These are phyloP conservation scores for Dorcus hopei DNA, from an alignment of 2,888 invertebrate species.

Conservation along the genomic window DNA sequence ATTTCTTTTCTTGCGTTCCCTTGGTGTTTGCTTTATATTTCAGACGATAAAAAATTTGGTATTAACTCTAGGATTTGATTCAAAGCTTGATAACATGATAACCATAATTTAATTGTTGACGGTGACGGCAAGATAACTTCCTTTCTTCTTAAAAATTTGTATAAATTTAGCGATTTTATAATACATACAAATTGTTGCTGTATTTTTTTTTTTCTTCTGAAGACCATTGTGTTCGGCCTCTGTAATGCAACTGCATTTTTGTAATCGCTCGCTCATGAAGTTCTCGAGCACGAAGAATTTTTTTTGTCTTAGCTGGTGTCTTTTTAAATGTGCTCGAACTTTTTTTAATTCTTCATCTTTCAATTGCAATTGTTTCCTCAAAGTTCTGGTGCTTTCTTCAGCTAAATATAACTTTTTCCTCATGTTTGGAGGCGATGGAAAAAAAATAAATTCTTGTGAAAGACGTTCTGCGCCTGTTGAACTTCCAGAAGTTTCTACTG, in stretches of 20 bases:
- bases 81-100: not conserved
- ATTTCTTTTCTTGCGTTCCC: slow-evolving; percentile 2
- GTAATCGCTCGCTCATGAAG: not conserved
- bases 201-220: slow-evolving; percentile 7
- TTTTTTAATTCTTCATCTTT: not conserved
- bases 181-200: slow-evolving; percentile 1
- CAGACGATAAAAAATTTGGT: not conserved
- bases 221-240: not conserved
- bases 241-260: slow-evolving; percentile 6
- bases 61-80: not conserved
- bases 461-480: not conserved
- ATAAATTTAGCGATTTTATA: slow-evolving; percentile 8
- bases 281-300: not conserved
- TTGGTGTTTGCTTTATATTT: slow-evolving; percentile 3
- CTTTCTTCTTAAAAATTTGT: slow-evolving; percentile 2
- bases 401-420: not conserved
- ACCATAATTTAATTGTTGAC: slow-evolving; percentile 6
- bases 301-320: not conserved
- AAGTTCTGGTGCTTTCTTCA: not conserved
- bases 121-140: slow-evolving; percentile 4
- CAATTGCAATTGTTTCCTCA: not conserved
- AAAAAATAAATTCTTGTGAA: not conserved
- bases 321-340: not conserved
- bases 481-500: not conserved
- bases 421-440: not conserved